phyloP scores from a whole-genome alignment of 1,140 invertebrate genomes.

The Drosophila insularis region DNA sequence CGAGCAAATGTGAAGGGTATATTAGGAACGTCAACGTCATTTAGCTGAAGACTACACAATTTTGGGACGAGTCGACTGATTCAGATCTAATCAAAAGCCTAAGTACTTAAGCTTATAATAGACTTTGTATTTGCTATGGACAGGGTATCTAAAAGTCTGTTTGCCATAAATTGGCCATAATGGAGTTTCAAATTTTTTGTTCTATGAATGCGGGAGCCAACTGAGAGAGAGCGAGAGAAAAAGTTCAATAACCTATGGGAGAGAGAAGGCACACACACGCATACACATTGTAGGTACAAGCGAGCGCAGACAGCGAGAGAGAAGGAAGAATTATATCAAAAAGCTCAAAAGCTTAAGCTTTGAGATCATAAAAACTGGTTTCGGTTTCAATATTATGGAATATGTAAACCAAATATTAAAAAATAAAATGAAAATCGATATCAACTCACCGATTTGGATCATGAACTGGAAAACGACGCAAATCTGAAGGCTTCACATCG shows the following conservation, averaged over 20 bases:
- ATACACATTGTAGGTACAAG: too few species aligned
- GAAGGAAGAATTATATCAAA: conserved; percentile 30
- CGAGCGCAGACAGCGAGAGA: not conserved
- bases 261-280: not conserved
- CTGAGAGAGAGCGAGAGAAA: not conserved
- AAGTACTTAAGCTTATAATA: too few species aligned
- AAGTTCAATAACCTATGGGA: conserved; percentile 71
- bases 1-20: not conserved
- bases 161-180: not conserved
- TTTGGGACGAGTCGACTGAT: too few species aligned
- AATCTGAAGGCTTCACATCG: conserved; percentile 34
- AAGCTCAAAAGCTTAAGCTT: conserved; percentile 41
- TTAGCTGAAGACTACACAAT: too few species aligned
- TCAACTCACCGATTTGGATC: conserved; percentile 56
- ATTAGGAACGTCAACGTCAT: not conserved
- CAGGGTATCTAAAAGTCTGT: not conserved
- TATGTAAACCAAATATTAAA: not conserved
- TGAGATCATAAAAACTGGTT: conserved; percentile 58
- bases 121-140: not conserved
- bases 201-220: conserved; percentile 63
- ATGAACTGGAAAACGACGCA: conserved; percentile 66
- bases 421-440: not conserved
- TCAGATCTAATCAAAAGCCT: too few species aligned
- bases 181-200: conserved; percentile 5
- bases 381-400: conserved; percentile 17